phyloP scores from a whole-genome alignment of 2,797 vertebrate species.

The Lepilemur ruficaudatus region DNA sequence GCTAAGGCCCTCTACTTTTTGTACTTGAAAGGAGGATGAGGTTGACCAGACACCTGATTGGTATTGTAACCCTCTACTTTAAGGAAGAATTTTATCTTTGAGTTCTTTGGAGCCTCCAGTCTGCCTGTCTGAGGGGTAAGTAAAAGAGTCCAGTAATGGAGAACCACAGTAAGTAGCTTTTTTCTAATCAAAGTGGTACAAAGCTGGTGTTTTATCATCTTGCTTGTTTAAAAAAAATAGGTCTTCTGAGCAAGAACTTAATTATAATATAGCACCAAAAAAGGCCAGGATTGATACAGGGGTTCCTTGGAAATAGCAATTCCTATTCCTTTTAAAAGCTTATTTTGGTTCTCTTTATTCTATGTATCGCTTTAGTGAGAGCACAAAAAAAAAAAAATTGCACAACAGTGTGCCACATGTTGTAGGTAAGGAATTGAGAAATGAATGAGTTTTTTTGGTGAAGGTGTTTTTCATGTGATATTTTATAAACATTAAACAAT shows the following conservation, averaged over 20 bases:
- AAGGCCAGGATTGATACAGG: not conserved
- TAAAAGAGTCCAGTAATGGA: not conserved
- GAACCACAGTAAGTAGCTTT: not conserved
- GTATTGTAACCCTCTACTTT: conserved; percentile 25
- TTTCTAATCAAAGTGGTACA: not conserved
- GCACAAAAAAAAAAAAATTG: not conserved
- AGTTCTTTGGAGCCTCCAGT: not conserved
- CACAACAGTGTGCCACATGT: not conserved
- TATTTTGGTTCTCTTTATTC: conserved; percentile 22
- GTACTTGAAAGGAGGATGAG: not conserved
- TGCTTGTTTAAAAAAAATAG: not conserved
- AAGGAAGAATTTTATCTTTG: conserved; percentile 25
- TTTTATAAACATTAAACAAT: not conserved
- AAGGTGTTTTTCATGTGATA: not conserved
- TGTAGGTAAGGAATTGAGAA: not conserved
- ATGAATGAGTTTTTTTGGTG: not conserved
- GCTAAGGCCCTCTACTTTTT: not conserved
- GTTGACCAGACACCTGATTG: not conserved
- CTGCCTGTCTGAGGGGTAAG: not conserved
- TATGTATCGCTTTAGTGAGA: not conserved
- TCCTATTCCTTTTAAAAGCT: conserved; percentile 33
- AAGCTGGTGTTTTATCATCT: not conserved
- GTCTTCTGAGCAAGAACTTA: not conserved
- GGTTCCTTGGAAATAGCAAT: not conserved
- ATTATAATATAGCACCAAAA: not conserved